Evolutionary conservation across 1,140 invertebrate genomes (phyloP).

Genomic region (Bombus sylvicola): DNA sequence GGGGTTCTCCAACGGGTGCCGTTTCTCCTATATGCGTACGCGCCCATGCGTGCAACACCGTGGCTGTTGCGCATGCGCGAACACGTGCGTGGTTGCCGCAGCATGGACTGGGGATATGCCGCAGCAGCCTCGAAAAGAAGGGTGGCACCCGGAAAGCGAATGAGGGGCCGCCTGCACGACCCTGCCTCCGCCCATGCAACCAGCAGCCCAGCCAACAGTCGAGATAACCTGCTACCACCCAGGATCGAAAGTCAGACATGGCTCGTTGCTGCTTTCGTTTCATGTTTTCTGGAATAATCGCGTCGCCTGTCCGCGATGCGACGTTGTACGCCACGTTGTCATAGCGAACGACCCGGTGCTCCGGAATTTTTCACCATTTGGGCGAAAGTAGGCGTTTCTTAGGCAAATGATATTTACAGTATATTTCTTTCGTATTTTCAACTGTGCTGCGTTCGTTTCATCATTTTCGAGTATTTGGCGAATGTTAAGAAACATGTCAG

Average conservation of each 20-base stretch:
- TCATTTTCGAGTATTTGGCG: too few species aligned
- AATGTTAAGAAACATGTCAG: too few species aligned
- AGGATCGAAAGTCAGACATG: constrained; percentile 60
- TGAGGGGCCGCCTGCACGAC: constrained; percentile 76
- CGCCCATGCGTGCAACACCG: constrained; percentile 57
- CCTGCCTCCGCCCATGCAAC: constrained; percentile 80
- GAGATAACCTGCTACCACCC: constrained; percentile 66
- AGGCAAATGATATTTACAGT: neutral
- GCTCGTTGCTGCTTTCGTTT: constrained; percentile 18
- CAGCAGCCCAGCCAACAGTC: constrained; percentile 64
- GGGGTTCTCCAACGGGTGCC: constrained; percentile 3
- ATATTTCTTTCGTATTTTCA: neutral
- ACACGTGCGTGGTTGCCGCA: constrained; percentile 66
- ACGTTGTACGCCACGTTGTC: neutral
- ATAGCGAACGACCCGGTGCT: neutral
- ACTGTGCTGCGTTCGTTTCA: neutral
- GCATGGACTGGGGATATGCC: constrained; percentile 64
- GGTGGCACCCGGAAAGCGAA: constrained; percentile 79
- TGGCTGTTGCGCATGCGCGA: constrained; percentile 65
- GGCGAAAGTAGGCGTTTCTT: neutral
- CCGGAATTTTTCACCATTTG: neutral
- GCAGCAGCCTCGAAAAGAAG: constrained; percentile 71
- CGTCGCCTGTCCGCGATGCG: neutral
- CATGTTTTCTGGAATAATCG: constrained; percentile 3
- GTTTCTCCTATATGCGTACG: constrained; percentile 33